phyloP scores from a whole-genome alignment of 2,113 vertebrate species.

The Xenotilapia leptura region DNA sequence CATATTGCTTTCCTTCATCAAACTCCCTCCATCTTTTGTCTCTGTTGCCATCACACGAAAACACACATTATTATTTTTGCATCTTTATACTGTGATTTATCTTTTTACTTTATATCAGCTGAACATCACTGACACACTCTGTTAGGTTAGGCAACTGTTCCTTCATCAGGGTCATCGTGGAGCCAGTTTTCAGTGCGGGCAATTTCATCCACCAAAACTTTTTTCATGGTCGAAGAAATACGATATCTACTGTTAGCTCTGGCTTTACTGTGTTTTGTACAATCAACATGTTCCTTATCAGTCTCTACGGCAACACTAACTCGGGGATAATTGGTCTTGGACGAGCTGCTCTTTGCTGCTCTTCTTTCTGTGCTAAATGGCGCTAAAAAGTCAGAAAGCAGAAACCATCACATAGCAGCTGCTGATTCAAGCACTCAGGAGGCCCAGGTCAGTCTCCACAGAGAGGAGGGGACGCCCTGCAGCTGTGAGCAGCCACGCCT shows the following conservation, averaged over 20 bases:
- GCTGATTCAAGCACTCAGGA: background rate
- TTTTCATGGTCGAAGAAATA: background rate
- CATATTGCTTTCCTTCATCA: background rate
- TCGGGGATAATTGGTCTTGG: background rate
- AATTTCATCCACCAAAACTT: background rate
- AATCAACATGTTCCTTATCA: background rate
- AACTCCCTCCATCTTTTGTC: background rate
- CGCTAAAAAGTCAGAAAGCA: background rate
- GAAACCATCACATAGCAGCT: background rate
- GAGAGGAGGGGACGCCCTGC: background rate
- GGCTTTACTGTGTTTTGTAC: background rate
- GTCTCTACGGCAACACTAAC: background rate
- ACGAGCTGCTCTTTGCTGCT: background rate
- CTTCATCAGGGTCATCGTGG: background rate
- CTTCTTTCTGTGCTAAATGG: background rate
- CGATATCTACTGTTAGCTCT: background rate
- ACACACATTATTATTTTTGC: background rate
- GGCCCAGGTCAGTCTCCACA: background rate
- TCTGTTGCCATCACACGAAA: background rate
- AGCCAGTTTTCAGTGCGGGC: background rate
- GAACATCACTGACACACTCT: background rate
- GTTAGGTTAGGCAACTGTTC: background rate
- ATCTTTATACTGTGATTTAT: background rate
- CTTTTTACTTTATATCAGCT: background rate
- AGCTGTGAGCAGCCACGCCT: background rate